phyloP scores from a whole-genome alignment of 1,140 invertebrate genomes.

The Archegozetes longisetosus region DNA sequence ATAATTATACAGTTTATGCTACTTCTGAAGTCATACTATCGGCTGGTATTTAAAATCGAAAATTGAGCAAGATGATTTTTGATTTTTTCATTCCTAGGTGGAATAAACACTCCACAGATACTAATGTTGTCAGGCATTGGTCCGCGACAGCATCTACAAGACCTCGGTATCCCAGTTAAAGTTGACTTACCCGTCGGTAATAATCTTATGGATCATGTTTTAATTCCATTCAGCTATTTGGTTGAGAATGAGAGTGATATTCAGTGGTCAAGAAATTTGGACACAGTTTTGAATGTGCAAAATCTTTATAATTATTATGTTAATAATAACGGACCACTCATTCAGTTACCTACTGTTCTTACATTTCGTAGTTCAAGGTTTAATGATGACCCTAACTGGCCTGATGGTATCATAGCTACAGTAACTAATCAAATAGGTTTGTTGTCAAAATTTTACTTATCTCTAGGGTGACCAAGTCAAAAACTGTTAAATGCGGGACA shows the following conservation, averaged over 20 bases:
- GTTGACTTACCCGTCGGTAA: conserved; percentile 31
- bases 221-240: conserved; percentile 23
- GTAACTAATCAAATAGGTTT: conserved; percentile 12
- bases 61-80: not conserved
- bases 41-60: conserved; percentile 37
- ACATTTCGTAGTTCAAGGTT: conserved; percentile 11
- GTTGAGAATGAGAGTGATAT: conserved; percentile 4
- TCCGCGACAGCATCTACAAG: conserved; percentile 10
- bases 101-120: conserved; percentile 73
- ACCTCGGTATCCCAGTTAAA: conserved; percentile 12
- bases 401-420: conserved; percentile 9
- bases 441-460: too few relatives aligned
- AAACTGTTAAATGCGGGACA: too few relatives aligned
- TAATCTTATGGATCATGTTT: conserved; percentile 26
- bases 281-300: not conserved
- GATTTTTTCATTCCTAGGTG: conserved; percentile 33
- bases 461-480: too few relatives aligned
- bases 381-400: conserved; percentile 14
- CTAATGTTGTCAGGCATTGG: conserved; percentile 71
- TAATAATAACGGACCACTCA: conserved; percentile 7
- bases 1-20: conserved; percentile 44
- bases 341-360: conserved; percentile 8
- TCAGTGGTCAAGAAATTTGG: conserved; percentile 5
- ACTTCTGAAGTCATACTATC: conserved; percentile 59
- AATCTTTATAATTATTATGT: conserved; percentile 14